Conservation (phyloP, 2,888 invertebrate genomes). For the Erannis defoliaria region DNA sequence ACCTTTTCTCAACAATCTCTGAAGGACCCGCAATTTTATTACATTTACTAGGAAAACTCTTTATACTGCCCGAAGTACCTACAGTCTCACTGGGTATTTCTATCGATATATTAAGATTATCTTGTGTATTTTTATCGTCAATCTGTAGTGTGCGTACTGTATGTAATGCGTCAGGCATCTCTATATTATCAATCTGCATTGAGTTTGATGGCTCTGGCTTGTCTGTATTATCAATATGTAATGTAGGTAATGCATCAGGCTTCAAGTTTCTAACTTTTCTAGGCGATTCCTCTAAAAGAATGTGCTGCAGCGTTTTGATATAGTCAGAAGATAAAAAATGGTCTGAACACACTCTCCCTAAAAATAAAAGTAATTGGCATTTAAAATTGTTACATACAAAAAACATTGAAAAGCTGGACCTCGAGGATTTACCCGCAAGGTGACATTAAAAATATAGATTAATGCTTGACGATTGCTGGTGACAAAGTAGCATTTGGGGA, state of each 20-base stretch:
- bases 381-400: neutral
- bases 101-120: neutral
- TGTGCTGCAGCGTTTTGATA: neutral
- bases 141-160: too few relatives aligned
- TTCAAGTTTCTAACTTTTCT: neutral
- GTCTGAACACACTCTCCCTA: constrained; percentile 5
- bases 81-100: neutral
- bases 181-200: too few relatives aligned
- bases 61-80: neutral
- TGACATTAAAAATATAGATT: too few relatives aligned
- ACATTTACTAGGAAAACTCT: neutral
- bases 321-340: neutral
- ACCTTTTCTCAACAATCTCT: constrained; percentile 1
- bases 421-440: too few relatives aligned
- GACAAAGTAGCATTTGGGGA: too few relatives aligned
- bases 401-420: neutral
- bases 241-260: neutral
- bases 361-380: neutral
- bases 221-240: constrained; percentile 3
- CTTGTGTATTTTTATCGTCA: neutral
- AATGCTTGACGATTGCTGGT: too few relatives aligned
- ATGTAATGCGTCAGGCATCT: too few relatives aligned
- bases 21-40: neutral
- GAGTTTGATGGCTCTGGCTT: too few relatives aligned
- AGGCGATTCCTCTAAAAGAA: neutral